These are phyloP conservation scores for Silurus lanzhouensis DNA, from an alignment of 2,797 vertebrate genomes.

Conservation along the genomic window DNA sequence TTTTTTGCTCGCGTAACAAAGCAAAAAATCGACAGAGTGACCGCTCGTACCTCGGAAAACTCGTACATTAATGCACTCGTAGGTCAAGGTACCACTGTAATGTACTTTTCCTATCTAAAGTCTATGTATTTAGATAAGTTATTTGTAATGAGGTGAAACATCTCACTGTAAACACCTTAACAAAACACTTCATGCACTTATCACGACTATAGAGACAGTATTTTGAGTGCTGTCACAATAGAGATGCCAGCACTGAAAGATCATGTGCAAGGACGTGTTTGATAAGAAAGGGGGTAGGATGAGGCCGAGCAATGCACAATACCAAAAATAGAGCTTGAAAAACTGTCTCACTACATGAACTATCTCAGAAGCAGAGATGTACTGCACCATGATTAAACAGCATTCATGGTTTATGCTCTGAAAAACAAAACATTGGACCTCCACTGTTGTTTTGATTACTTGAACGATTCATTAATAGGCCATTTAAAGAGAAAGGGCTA, in stretches of 20 bases:
- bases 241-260: slow-evolving; percentile 8
- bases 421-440: slow-evolving; percentile 8
- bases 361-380: not conserved
- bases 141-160: not conserved
- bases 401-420: not conserved
- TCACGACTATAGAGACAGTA: not conserved
- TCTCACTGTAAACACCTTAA: not conserved
- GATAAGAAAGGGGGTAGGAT: slow-evolving; percentile 48
- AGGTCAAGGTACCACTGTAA: not conserved
- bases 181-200: slow-evolving; percentile 8
- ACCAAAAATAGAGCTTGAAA: slow-evolving; percentile 45
- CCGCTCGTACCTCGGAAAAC: no score
- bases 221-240: slow-evolving; percentile 21
- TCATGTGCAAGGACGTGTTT: slow-evolving; percentile 22
- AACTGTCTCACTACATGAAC: not conserved
- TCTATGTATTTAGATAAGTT: not conserved
- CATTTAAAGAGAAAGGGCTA: not conserved
- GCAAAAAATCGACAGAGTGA: no score
- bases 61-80: no score
- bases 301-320: slow-evolving; percentile 5
- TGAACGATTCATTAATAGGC: not conserved
- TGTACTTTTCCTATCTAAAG: not conserved
- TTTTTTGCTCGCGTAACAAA: no score
- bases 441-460: not conserved
- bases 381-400: not conserved